A percentile compares a stretch with the other conserved stretches of the same genome.
These are phyloP conservation scores for Brachypalpus laphriformis DNA, from an alignment of 2,888 invertebrate species.

Conservation along the genomic window DNA sequence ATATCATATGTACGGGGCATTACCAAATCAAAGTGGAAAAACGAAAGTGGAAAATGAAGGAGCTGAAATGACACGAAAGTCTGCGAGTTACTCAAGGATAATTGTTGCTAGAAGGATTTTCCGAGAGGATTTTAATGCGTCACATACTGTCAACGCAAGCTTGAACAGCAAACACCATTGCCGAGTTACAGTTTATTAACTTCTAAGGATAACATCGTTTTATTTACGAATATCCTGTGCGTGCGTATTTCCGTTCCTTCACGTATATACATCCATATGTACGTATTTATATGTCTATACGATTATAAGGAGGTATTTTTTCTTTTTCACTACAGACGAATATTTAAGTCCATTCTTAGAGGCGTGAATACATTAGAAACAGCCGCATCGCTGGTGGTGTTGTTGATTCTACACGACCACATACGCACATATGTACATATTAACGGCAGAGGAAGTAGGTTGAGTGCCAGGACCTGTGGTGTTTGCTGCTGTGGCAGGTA, in stretches of 20 bases:
- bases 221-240: conserved; percentile 22
- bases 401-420: conserved; percentile 1
- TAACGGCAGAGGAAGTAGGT: neutral
- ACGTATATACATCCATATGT: neutral
- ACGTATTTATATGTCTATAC: no score
- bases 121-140: conserved; percentile 15
- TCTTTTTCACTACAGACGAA: neutral
- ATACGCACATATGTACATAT: neutral
- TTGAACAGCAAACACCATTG: conserved; percentile 19
- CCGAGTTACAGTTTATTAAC: conserved; percentile 31
- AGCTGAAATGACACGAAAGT: conserved; percentile 4
- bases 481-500: conserved; percentile 17
- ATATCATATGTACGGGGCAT: neutral
- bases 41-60: conserved; percentile 6
- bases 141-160: conserved; percentile 8
- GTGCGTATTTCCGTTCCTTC: conserved; percentile 3
- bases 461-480: conserved; percentile 16
- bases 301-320: neutral
- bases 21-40: conserved; percentile 16
- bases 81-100: conserved; percentile 9
- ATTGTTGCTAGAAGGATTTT: conserved; percentile 22
- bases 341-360: conserved; percentile 28
- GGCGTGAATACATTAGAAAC: conserved; percentile 31
- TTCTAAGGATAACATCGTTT: conserved; percentile 26
- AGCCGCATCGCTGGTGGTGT: conserved; percentile 13